Conservation (phyloP, 2,797 vertebrate genomes). For the Rhabdomys pumilio region DNA sequence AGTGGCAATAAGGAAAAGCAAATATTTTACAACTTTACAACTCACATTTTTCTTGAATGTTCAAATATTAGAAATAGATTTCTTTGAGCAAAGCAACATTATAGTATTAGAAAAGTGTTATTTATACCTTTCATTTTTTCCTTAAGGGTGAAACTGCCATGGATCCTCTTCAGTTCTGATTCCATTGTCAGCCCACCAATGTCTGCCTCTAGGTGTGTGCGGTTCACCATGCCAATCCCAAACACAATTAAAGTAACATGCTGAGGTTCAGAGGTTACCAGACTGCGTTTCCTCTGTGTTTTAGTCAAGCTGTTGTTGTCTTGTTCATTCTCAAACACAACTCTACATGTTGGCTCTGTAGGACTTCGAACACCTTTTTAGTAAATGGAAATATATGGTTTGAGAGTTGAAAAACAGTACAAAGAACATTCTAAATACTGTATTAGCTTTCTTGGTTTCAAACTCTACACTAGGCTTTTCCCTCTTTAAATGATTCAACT, state of each 20-base stretch:
- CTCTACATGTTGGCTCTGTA: constrained; percentile 93
- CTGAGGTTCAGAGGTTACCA: constrained; percentile 95
- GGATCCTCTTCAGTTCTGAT: constrained; percentile 98
- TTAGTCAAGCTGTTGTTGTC: constrained; percentile 90
- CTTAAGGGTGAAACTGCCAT: constrained; percentile 98
- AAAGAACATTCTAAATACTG: background rate
- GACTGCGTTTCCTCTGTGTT: constrained; percentile 93
- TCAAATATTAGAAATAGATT: background rate
- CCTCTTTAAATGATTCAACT: background rate
- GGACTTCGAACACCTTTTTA: constrained; percentile 92
- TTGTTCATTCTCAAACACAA: constrained; percentile 97
- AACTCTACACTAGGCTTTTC: background rate
- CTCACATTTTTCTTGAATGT: constrained; percentile 49
- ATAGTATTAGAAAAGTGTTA: background rate
- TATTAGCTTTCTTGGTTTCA: background rate
- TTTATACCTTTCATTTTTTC: constrained; percentile 98
- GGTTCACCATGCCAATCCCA: constrained; percentile 99
- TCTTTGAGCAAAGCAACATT: background rate
- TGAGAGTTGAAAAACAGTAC: background rate
- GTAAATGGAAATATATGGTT: background rate
- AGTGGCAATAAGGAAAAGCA: constrained; percentile 16
- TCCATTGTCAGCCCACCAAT: constrained; percentile 99
- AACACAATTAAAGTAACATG: constrained; percentile 98
- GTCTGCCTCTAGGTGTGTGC: constrained; percentile 98
- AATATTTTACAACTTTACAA: constrained; percentile 37